A percentile compares a stretch with the other conserved stretches of the same genome.
Conservation (phyloP, 2,888 invertebrate genomes). For the Orthosia incerta region DNA sequence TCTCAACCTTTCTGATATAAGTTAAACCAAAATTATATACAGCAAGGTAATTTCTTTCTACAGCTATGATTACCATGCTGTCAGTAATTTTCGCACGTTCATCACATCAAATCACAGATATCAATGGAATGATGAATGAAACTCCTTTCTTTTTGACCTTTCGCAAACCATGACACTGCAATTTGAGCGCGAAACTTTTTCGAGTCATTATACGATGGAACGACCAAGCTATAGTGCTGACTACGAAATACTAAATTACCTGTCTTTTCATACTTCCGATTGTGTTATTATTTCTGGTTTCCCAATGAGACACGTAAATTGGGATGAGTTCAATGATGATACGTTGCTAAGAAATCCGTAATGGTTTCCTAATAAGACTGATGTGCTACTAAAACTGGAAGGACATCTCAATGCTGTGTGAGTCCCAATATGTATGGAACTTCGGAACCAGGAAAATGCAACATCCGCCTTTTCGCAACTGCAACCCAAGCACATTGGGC, state of each 20-base stretch:
- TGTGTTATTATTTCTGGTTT: neutral
- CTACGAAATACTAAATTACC: neutral
- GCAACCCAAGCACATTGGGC: too few relatives aligned
- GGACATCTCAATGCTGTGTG: neutral
- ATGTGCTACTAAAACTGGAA: neutral
- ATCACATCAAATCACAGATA: slow-evolving; percentile 15
- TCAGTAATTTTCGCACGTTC: neutral
- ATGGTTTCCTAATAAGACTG: neutral
- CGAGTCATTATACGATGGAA: neutral
- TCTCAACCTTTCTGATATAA: too few relatives aligned
- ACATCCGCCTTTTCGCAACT: too few relatives aligned
- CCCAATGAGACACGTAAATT: neutral
- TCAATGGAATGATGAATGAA: slow-evolving; percentile 10
- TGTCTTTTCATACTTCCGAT: neutral
- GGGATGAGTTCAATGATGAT: too few relatives aligned
- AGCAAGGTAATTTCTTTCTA: neutral
- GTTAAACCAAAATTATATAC: neutral
- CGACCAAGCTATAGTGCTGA: neutral
- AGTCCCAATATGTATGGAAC: too few relatives aligned
- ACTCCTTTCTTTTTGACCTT: slow-evolving; percentile 42
- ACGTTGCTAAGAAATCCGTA: neutral
- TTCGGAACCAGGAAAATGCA: neutral
- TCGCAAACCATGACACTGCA: slow-evolving; percentile 22
- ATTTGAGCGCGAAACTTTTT: slow-evolving; percentile 36
- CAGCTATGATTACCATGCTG: neutral